Evolutionary conservation across 2,113 vertebrate genomes (phyloP).

Genomic region (Progne subis): DNA sequence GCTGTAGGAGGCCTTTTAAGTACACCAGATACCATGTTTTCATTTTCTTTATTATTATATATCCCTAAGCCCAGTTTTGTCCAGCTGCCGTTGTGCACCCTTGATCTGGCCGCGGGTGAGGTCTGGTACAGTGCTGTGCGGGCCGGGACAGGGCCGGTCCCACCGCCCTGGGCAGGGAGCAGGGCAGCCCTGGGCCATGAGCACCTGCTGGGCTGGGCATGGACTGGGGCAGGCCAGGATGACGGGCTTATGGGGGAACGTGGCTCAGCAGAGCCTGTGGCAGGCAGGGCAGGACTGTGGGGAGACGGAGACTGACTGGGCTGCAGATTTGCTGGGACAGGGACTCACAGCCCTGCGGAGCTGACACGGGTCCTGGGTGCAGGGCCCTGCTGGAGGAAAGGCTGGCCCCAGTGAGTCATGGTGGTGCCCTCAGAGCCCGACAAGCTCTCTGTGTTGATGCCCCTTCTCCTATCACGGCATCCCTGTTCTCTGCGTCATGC

Average conservation of each 20-base stretch:
- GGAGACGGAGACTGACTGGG: fast-evolving
- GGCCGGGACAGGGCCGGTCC: fast-evolving
- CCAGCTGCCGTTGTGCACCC: background rate
- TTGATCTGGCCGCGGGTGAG: too few species aligned
- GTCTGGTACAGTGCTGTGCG: background rate
- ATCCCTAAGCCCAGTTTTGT: background rate
- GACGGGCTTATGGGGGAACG: fast-evolving
- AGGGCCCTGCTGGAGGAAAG: fast-evolving
- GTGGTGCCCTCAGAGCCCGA: background rate
- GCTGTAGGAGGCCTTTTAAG: background rate
- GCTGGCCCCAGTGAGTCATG: background rate
- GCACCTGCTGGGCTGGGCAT: background rate
- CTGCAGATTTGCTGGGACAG: background rate
- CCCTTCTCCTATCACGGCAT: fast-evolving
- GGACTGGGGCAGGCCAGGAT: background rate
- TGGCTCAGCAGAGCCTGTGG: background rate
- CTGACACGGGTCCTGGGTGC: fast-evolving
- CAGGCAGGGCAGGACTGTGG: background rate
- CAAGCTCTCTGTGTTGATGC: background rate
- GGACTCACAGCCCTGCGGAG: too few species aligned
- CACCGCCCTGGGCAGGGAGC: background rate
- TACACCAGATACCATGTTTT: background rate
- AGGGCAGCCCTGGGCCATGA: background rate
- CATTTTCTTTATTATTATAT: background rate
- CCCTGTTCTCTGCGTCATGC: fast-evolving